These are phyloP conservation scores for Himalopsyche tibetana DNA, from an alignment of 2,888 invertebrate genomes.

Conservation along the genomic window DNA sequence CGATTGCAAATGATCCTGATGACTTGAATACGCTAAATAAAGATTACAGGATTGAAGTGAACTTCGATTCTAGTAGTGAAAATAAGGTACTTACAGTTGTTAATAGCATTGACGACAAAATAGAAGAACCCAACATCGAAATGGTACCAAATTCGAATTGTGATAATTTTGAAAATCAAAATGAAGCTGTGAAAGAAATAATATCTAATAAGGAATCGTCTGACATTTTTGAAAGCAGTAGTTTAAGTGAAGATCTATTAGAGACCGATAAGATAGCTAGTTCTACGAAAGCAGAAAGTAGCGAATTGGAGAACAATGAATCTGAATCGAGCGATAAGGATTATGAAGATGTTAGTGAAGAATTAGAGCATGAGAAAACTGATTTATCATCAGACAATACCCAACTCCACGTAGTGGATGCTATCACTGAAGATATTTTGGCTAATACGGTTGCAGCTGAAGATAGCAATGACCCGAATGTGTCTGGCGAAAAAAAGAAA, in stretches of 20 bases:
- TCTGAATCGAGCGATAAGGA: constrained; percentile 8
- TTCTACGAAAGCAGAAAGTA: not conserved
- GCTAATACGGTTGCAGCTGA: not conserved
- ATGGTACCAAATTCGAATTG: not conserved
- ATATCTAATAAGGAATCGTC: not conserved
- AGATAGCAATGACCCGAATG: not conserved
- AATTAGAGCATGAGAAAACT: not conserved
- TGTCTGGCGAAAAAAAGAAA: not conserved
- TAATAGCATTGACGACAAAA: not conserved
- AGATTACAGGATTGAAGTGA: too few relatives aligned
- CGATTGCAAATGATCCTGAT: too few relatives aligned
- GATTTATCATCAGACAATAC: not conserved
- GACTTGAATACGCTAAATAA: too few relatives aligned
- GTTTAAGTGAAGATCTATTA: not conserved
- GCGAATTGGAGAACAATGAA: not conserved
- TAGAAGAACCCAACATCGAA: not conserved
- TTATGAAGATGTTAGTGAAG: constrained; percentile 35
- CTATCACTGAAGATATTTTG: not conserved
- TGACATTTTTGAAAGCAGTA: not conserved
- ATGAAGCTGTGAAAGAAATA: not conserved
- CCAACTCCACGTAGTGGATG: not conserved
- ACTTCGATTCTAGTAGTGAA: too few relatives aligned
- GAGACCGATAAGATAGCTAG: not conserved
- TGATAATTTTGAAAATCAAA: not conserved
- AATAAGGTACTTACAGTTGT: not conserved